Base-by-base conservation (phyloP, 2,113 vertebrate genomes). In the Plotosus lineatus region DNA sequence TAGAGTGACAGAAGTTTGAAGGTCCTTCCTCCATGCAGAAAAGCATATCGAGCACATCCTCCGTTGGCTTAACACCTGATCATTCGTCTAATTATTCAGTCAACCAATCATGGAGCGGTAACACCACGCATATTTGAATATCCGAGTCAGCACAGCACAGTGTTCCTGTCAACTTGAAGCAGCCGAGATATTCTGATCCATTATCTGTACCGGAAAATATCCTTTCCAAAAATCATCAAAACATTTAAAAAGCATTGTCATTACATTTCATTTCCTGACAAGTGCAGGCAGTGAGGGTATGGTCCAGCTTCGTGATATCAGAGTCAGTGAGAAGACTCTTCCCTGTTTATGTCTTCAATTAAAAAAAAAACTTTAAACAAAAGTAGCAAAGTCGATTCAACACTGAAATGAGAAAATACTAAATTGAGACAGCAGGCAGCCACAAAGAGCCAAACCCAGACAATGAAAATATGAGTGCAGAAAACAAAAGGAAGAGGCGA, bases 401-500 rank as follows among this genome's bases (percentile, higher is more conserved):
- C 6, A 10, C 48, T 56, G 36, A 31, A 58, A 3, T 12, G n/a
- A 15, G 65, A 36, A 65, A 81, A 79, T 33, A 23, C 28, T 53
- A 50, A 38, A 26, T 40, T 56, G 50, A n/a, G n/a, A n/a, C n/a
- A n/a, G n/a, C n/a, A n/a, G n/a, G n/a, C n/a, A n/a, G n/a, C n/a
- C n/a, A n/a, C n/a, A n/a, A n/a, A n/a, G n/a, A n/a, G n/a, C n/a
- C n/a, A n/a, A n/a, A n/a, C n/a, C n/a, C n/a, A n/a, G n/a, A n/a
- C n/a, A n/a, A 84, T 84, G 80, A 83, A 48, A 69, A 12, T 23
- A 6, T 7, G 44, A 53, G 23, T 4, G 19, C 26, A 50, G 51
- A 6, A 65, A 73, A 61, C 65, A 60, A 46, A 78, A 38, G 44
- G 79, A 78, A 65, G 60, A 81, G 77, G 80, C 80, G 76, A 82